Conservation (phyloP, 2,113 vertebrate species). For the Bubo bubo region DNA sequence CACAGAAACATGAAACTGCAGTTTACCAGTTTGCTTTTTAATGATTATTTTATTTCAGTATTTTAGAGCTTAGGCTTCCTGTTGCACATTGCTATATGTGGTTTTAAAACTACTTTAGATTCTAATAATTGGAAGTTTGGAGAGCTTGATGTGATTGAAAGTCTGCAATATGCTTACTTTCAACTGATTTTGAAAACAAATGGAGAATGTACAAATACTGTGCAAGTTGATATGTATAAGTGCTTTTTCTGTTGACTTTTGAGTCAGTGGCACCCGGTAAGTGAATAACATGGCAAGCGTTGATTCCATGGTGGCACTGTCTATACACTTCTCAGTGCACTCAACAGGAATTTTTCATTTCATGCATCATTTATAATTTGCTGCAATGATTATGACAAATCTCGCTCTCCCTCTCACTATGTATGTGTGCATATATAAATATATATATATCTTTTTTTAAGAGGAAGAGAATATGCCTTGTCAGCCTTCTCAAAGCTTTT, state of each 20-base stretch:
- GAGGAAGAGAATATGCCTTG: neutral
- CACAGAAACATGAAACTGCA: neutral
- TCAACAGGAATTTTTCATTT: constrained; percentile 59
- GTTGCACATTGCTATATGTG: neutral
- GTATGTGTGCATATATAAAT: neutral
- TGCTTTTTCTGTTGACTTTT: neutral
- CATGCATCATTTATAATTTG: constrained; percentile 57
- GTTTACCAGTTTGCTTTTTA: neutral
- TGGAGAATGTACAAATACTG: neutral
- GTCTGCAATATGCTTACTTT: neutral
- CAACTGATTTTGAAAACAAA: neutral
- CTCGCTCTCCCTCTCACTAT: neutral
- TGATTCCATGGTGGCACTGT: neutral
- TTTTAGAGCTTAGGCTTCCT: neutral
- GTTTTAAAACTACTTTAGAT: neutral
- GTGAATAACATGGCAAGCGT: neutral
- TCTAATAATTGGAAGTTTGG: neutral
- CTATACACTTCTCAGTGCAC: neutral
- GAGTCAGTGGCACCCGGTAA: neutral
- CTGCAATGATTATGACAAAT: neutral
- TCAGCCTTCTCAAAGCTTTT: neutral
- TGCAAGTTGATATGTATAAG: neutral
- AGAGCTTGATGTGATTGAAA: neutral
- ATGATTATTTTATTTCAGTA: neutral
- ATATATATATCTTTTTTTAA: neutral